Evolutionary conservation across 2,113 vertebrate genomes (phyloP).

Genomic region (Argyrosomus japonicus): DNA sequence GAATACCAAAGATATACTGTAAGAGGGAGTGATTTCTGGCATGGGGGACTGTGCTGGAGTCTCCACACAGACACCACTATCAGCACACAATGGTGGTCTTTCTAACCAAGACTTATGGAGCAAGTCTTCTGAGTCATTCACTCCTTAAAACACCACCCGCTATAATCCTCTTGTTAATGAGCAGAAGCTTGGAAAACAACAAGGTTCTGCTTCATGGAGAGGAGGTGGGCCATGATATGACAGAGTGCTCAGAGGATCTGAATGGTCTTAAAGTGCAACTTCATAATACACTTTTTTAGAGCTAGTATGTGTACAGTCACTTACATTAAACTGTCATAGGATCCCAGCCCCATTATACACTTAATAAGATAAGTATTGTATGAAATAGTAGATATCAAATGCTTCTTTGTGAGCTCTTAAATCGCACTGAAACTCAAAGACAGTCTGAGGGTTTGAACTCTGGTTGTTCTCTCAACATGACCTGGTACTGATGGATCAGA

Average conservation of each 20-base stretch:
- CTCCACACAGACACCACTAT: constrained; percentile 36
- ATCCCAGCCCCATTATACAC: too few relatives aligned
- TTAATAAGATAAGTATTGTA: too few relatives aligned
- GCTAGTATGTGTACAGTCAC: not conserved
- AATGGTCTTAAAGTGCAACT: not conserved
- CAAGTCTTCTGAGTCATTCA: constrained; percentile 36
- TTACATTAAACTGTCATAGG: not conserved
- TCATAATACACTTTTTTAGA: not conserved
- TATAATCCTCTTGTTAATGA: constrained; percentile 53
- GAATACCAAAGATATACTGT: constrained; percentile 59
- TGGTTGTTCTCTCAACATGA: constrained; percentile 8
- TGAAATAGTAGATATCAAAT: too few relatives aligned
- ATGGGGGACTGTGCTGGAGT: not conserved
- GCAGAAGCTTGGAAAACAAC: constrained; percentile 23
- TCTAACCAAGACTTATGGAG: constrained; percentile 26
- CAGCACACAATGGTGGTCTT: constrained; percentile 38
- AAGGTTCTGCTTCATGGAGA: constrained; percentile 5
- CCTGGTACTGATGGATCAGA: constrained; percentile 16
- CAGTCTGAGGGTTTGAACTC: not conserved
- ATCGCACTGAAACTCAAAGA: not conserved
- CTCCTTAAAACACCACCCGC: constrained; percentile 37
- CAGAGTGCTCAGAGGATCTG: not conserved
- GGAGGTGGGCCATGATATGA: not conserved
- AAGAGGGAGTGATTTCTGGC: constrained; percentile 39
- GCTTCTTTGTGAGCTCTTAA: not conserved